These are phyloP conservation scores for Protaetia brevitarsis DNA, from an alignment of 1,140 invertebrate genomes.

Conservation along the genomic window DNA sequence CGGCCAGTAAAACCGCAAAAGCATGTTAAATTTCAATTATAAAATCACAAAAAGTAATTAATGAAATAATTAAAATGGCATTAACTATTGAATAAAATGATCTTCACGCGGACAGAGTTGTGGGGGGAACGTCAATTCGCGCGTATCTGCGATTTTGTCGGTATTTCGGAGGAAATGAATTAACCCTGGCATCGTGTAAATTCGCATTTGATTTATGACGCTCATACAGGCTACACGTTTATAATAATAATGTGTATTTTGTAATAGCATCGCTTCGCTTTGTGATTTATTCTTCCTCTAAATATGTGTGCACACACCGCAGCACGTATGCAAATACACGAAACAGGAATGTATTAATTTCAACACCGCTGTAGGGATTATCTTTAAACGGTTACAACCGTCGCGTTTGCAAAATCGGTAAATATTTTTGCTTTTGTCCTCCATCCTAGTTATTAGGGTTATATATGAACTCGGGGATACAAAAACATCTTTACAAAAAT, in stretches of 20 bases:
- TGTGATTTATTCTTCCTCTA: not conserved
- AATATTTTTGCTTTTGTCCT: not conserved
- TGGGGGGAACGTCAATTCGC: not conserved
- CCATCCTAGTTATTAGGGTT: no score
- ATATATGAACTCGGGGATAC: no score
- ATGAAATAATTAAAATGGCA: not conserved
- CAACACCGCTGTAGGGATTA: not conserved
- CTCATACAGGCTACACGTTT: not conserved
- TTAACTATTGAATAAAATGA: not conserved
- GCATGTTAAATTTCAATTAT: constrained; percentile 11
- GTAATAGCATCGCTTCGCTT: not conserved
- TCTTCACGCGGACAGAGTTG: not conserved
- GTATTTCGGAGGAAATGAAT: constrained; percentile 2
- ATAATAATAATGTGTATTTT: constrained; percentile 14
- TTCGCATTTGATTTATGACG: constrained; percentile 4
- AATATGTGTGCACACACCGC: constrained; percentile 4
- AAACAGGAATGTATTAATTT: constrained; percentile 2
- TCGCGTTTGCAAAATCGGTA: not conserved
- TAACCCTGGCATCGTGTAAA: constrained; percentile 1
- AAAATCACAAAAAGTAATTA: not conserved
- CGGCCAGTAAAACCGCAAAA: no score
- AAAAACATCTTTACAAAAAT: no score
- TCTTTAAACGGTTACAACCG: not conserved
- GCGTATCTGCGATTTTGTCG: not conserved
- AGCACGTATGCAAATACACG: constrained; percentile 3